These are phyloP conservation scores for Oryctes rhinoceros DNA, from an alignment of 1,140 invertebrate genomes.

Conservation along the genomic window DNA sequence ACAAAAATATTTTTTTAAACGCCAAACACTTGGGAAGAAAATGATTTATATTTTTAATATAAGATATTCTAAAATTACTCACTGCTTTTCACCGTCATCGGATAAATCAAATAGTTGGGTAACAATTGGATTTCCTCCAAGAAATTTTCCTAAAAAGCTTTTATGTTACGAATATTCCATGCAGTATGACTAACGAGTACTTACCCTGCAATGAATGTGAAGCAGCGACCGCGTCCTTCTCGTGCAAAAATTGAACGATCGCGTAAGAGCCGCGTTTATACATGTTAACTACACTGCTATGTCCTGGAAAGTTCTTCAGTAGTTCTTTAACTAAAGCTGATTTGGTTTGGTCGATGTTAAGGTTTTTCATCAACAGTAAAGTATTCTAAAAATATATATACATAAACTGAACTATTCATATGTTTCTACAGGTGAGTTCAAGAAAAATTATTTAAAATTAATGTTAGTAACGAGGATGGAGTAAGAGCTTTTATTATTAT, in stretches of 20 bases:
- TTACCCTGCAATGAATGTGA: background rate
- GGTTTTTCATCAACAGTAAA: constrained; percentile 4
- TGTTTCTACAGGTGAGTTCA: background rate
- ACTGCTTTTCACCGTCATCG: background rate
- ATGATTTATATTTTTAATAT: background rate
- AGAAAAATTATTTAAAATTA: background rate
- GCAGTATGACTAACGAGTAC: background rate
- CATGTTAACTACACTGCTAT: background rate
- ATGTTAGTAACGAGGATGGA: background rate
- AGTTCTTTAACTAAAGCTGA: background rate
- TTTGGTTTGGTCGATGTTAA: background rate
- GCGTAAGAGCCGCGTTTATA: background rate
- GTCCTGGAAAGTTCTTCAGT: background rate
- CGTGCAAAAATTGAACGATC: background rate
- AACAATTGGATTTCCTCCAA: background rate
- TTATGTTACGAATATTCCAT: background rate
- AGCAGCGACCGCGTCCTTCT: background rate
- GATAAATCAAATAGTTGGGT: background rate
- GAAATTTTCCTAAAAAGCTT: background rate
- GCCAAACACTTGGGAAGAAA: background rate
- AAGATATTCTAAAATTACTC: background rate
- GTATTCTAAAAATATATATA: constrained; percentile 7
- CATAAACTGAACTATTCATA: background rate
- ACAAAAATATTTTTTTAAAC: too few relatives aligned
- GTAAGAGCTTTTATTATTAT: too few relatives aligned